phyloP scores from a whole-genome alignment of 2,113 vertebrate genomes.

The Cyanoliseus patagonus region DNA sequence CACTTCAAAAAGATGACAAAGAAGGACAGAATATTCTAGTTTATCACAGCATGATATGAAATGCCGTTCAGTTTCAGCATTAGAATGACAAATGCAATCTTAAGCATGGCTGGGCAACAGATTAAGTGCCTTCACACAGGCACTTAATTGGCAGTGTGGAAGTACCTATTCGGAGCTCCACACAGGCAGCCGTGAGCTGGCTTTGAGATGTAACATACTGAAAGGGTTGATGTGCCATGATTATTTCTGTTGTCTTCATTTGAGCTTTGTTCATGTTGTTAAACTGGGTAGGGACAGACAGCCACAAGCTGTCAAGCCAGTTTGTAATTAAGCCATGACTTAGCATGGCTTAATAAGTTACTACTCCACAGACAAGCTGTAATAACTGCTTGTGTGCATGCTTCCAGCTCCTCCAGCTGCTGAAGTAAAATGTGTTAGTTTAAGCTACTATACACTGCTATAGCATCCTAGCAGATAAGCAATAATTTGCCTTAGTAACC shows the following conservation, averaged over 20 bases:
- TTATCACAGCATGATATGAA: not conserved
- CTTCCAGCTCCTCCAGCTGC: not conserved
- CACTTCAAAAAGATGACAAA: not conserved
- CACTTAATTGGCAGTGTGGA: constrained; percentile 3
- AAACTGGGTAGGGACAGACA: constrained; percentile 29
- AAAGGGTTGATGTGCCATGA: not conserved
- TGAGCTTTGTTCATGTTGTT: constrained; percentile 23
- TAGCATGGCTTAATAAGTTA: constrained; percentile 48
- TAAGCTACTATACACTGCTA: not conserved
- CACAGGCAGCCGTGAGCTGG: not conserved
- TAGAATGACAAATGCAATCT: constrained; percentile 4
- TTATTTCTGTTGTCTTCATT: constrained; percentile 32
- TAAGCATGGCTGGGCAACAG: not conserved
- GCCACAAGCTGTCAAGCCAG: constrained; percentile 60
- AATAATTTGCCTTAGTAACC: not conserved
- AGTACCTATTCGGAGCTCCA: not conserved
- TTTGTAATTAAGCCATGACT: constrained; percentile 60
- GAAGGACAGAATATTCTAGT: not conserved
- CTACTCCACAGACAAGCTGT: not conserved
- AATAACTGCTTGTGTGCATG: constrained; percentile 18
- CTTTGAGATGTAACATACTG: constrained; percentile 1
- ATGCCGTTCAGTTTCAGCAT: not conserved
- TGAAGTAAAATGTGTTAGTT: not conserved
- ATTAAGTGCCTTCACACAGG: constrained; percentile 14
- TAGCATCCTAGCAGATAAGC: not conserved